Conservation (phyloP, 2,797 vertebrate species). For the Myoxocephalus aenaeus region DNA sequence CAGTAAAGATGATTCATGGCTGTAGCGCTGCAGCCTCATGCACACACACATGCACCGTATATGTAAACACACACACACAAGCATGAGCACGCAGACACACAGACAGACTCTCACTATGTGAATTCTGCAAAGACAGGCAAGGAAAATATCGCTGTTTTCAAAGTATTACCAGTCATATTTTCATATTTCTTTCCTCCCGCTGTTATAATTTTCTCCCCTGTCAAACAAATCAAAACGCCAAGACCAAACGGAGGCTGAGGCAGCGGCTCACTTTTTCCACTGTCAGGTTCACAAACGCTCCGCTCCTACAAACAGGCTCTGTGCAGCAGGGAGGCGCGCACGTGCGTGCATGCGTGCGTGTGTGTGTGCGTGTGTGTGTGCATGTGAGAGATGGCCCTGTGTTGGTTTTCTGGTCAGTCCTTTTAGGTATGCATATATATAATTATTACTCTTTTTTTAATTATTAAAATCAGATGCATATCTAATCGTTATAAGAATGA, state of each 20-base stretch:
- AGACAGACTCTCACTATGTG: constrained; percentile 32
- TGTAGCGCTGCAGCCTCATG: constrained; percentile 44
- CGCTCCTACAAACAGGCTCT: constrained; percentile 75
- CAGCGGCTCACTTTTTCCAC: constrained; percentile 81
- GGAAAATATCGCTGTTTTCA: constrained; percentile 77
- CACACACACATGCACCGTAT: constrained; percentile 33
- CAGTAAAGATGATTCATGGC: constrained; percentile 74
- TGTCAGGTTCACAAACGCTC: constrained; percentile 77
- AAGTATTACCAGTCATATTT: constrained; percentile 80
- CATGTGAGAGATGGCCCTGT: constrained; percentile 22
- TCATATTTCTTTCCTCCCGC: constrained; percentile 78
- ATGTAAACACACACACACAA: constrained; percentile 44
- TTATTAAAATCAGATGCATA: not conserved
- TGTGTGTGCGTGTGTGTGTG: constrained; percentile 1
- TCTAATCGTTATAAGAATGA: not conserved
- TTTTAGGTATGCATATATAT: constrained; percentile 1
- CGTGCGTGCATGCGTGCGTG: constrained; percentile 29
- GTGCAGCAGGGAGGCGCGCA: constrained; percentile 39
- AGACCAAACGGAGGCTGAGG: constrained; percentile 75
- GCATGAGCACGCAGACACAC: constrained; percentile 19
- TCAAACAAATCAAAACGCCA: constrained; percentile 82
- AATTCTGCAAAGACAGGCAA: constrained; percentile 69
- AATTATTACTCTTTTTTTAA: constrained; percentile 1
- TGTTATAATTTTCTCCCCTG: constrained; percentile 82
- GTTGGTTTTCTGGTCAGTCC: constrained; percentile 31